phyloP scores from a whole-genome alignment of 2,797 vertebrate genomes.

The Ctenosaura bakeri region DNA sequence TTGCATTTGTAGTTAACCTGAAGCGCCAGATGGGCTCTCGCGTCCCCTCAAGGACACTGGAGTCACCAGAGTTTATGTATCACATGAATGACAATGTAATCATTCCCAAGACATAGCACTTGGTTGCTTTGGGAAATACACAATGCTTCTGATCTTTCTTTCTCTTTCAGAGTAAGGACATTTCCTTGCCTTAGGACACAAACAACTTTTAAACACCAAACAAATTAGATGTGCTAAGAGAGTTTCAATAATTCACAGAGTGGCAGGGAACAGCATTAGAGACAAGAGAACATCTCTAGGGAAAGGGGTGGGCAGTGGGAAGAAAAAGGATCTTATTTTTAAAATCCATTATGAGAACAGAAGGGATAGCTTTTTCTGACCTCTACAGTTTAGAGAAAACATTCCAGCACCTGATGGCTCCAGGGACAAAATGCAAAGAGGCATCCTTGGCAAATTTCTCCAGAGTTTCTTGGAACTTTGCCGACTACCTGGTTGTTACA shows the following conservation, averaged over 20 bases:
- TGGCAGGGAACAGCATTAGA: neutral
- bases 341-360: conserved; percentile 7
- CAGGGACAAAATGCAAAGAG: neutral
- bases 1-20: too few relatives aligned
- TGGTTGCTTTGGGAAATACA: fast-evolving
- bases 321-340: neutral
- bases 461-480: neutral
- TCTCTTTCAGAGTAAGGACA: neutral
- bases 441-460: neutral
- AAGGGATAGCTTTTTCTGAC: neutral
- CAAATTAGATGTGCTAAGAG: neutral
- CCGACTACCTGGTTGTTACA: too few relatives aligned
- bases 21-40: neutral
- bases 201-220: conserved; percentile 15
- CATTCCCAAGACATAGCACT: neutral
- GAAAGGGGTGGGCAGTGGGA: neutral
- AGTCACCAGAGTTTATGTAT: neutral
- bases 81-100: neutral
- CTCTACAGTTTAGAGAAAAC: neutral
- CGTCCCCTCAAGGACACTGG: too few relatives aligned
- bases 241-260: neutral
- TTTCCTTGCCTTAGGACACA: conserved; percentile 14
- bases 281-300: conserved; percentile 10
- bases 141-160: neutral
- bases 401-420: neutral